These are phyloP conservation scores for Eucera pruinosa DNA, from an alignment of 2,888 invertebrate genomes.

Conservation along the genomic window DNA sequence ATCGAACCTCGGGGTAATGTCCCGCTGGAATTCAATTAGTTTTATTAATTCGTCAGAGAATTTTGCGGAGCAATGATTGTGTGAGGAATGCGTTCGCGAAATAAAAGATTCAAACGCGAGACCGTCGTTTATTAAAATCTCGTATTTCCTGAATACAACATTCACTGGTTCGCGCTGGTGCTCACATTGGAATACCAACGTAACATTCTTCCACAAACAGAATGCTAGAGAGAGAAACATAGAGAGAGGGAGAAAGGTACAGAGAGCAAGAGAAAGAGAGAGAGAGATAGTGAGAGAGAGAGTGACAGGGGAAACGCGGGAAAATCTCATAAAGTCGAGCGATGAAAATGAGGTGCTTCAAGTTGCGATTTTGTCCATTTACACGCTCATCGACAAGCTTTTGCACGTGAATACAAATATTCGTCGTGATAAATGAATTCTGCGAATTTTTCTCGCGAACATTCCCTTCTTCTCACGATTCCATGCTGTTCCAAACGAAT, in stretches of 20 bases:
- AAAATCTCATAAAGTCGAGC: conserved; percentile 4
- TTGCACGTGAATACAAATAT: background rate
- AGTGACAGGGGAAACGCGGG: background rate
- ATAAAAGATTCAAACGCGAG: conserved; percentile 5
- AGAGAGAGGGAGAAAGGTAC: background rate
- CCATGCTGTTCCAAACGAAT: too few species aligned
- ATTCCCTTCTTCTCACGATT: too few species aligned
- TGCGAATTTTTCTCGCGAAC: background rate
- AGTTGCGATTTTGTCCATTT: background rate
- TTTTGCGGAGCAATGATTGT: background rate
- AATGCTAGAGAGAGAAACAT: background rate
- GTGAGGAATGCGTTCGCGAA: background rate
- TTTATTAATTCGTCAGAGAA: conserved; percentile 11
- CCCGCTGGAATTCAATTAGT: conserved; percentile 12
- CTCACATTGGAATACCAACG: background rate
- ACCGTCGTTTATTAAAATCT: conserved; percentile 22
- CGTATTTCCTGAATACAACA: background rate
- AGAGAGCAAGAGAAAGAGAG: background rate
- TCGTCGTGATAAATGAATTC: background rate
- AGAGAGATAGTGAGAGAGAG: background rate
- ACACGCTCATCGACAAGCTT: background rate
- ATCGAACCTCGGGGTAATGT: background rate
- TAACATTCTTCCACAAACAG: conserved; percentile 1
- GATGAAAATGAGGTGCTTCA: background rate
- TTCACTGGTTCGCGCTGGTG: background rate